Conservation (phyloP, 2,888 invertebrate species). For the Caenorhabditis sp. region DNA sequence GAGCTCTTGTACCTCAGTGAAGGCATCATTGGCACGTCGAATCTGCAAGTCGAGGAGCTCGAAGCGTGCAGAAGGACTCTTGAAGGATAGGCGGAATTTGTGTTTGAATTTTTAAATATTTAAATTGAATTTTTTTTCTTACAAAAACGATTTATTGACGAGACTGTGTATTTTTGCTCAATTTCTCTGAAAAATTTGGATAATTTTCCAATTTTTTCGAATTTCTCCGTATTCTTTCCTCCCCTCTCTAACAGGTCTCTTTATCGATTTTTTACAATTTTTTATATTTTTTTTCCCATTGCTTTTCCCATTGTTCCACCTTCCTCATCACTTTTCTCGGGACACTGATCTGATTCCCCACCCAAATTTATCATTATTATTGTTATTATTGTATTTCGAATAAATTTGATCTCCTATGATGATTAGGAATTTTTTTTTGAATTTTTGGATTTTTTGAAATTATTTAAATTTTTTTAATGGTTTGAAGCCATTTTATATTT, state of each 20-base stretch:
- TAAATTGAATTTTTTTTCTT: neutral
- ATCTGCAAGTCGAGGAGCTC: conserved; percentile 44
- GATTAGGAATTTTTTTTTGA: neutral
- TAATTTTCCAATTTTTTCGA: neutral
- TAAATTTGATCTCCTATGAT: conserved; percentile 7
- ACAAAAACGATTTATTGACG: too few relatives aligned
- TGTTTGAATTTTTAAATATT: neutral
- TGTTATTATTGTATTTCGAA: conserved; percentile 13
- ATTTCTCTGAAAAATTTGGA: neutral
- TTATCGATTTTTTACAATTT: neutral
- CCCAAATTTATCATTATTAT: conserved; percentile 2
- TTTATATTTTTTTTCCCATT: conserved; percentile 1
- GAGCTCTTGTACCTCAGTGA: conserved; percentile 41
- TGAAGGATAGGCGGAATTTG: conserved; percentile 26
- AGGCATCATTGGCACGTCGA: conserved; percentile 19
- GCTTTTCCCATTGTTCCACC: neutral
- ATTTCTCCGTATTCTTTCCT: neutral
- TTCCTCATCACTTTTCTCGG: neutral
- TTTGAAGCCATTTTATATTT: neutral
- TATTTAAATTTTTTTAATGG: neutral
- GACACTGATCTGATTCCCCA: too few relatives aligned
- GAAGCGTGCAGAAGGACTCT: conserved; percentile 33
- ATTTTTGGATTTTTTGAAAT: too few relatives aligned
- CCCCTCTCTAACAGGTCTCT: conserved; percentile 4
- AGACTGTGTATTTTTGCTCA: too few relatives aligned